Evolutionary conservation across 2,888 invertebrate species (phyloP), one percentile per base, ranked within the genome.

Genomic region (Coenonympha arcania): DNA sequence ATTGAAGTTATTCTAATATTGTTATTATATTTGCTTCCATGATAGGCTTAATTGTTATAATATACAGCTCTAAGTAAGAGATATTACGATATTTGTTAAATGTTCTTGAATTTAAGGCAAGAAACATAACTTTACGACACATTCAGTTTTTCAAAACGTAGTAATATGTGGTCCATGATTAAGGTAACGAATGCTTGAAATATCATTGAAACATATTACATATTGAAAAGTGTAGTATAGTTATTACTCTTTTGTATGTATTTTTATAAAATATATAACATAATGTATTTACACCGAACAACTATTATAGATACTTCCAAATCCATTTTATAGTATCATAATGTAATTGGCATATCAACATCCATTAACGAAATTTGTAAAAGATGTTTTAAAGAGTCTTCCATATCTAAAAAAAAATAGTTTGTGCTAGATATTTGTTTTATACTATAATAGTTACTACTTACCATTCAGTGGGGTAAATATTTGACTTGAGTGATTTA

Each of bases 281-380:
- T 66, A 67, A 73, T 72, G 73, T 82, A 83, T 84, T 82, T 83
- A 85, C 78, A 83, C 68, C 73, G 68, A 74, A 68, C 74, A 77
- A 79, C 68, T 64, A 76, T 73, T 76, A n/a, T n/a, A n/a, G n/a
- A n/a, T n/a, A 78, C 79, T 84, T 83, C 82, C 82, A 81, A 64
- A 74, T 65, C 71, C 66, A 68, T 66, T 73, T 72, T 58, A 56
- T 53, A 48, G 48, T 73, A 76, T 75, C 73, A 69, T 68, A 72
- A 75, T 76, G 73, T 70, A 72, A 86, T 84, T 85, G 87, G 87
- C 87, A 87, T 87, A 87, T 87, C 87, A 87, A 84, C 76, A 79
- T 79, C 84, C 84, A 76, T 75, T 78, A 77, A 76, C 74, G 74
- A 79, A 79, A 79, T 71, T 77, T 76, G 76, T 72, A 77, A 71